Evolutionary conservation across 2,888 invertebrate species (phyloP).

Genomic region (Coenonympha arcania): DNA sequence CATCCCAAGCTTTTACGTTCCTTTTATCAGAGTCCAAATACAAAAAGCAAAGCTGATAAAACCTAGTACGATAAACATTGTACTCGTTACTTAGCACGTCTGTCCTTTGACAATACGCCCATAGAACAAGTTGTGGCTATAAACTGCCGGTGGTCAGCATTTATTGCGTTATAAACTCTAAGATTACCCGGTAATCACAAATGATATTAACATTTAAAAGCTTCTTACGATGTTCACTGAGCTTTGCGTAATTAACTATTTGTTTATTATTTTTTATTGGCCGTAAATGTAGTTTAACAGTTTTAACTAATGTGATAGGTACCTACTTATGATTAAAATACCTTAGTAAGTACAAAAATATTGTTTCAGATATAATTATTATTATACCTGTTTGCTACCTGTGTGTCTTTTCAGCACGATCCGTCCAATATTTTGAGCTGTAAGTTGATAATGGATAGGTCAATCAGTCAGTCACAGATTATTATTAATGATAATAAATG

Average conservation of each 20-base stretch:
- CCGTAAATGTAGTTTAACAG: background rate
- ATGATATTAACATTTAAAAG: constrained; percentile 29
- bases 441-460: too few relatives aligned
- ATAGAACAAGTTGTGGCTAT: constrained; percentile 22
- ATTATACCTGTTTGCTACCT: too few relatives aligned
- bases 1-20: background rate
- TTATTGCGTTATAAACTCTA: constrained; percentile 32
- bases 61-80: constrained; percentile 4
- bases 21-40: constrained; percentile 2
- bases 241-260: constrained; percentile 4
- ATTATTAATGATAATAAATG: too few relatives aligned
- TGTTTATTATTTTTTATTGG: background rate
- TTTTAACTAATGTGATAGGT: too few relatives aligned
- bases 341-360: too few relatives aligned
- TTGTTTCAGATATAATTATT: too few relatives aligned
- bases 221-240: constrained; percentile 9
- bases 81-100: constrained; percentile 25
- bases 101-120: constrained; percentile 27
- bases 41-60: constrained; percentile 2
- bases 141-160: constrained; percentile 30
- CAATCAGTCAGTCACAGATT: too few relatives aligned
- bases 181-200: constrained; percentile 29
- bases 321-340: background rate
- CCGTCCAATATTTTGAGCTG: too few relatives aligned
- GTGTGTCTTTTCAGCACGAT: too few relatives aligned